These are phyloP conservation scores for Galeopsomyia nigrocyanea DNA, from an alignment of 2,888 invertebrate species.

Conservation along the genomic window DNA sequence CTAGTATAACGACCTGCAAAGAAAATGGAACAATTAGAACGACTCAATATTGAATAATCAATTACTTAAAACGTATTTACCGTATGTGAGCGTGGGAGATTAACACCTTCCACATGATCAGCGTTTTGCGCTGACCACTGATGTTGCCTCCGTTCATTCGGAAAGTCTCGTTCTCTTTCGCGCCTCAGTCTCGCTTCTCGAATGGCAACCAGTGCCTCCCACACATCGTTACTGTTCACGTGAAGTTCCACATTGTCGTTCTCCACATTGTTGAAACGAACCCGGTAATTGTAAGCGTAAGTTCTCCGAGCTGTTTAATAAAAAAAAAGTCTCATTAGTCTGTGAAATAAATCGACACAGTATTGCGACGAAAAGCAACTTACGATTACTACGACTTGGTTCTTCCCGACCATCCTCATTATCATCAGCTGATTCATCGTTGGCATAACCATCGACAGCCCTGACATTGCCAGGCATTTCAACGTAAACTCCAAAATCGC, in stretches of 20 bases:
- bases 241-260: conserved; percentile 66
- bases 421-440: conserved; percentile 47
- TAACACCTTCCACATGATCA: conserved; percentile 45
- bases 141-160: conserved; percentile 12
- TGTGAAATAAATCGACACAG: neutral
- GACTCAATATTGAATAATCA: neutral
- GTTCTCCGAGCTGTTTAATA: conserved; percentile 21
- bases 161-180: conserved; percentile 69
- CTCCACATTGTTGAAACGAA: conserved; percentile 57
- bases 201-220: conserved; percentile 78
- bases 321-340: neutral
- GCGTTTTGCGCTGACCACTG: neutral
- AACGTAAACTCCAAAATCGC: conserved; percentile 45
- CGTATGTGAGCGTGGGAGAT: conserved; percentile 61
- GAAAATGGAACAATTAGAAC: too few species aligned
- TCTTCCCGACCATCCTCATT: conserved; percentile 51
- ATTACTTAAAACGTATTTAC: conserved; percentile 42
- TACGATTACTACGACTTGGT: conserved; percentile 25
- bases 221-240: conserved; percentile 72
- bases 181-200: conserved; percentile 75
- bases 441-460: conserved; percentile 39
- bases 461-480: conserved; percentile 30
- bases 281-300: conserved; percentile 49
- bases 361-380: neutral
- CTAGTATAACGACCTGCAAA: conserved; percentile 61